Evolutionary conservation across 2,113 vertebrate genomes (phyloP).

Genomic region (Eclectus roratus): DNA sequence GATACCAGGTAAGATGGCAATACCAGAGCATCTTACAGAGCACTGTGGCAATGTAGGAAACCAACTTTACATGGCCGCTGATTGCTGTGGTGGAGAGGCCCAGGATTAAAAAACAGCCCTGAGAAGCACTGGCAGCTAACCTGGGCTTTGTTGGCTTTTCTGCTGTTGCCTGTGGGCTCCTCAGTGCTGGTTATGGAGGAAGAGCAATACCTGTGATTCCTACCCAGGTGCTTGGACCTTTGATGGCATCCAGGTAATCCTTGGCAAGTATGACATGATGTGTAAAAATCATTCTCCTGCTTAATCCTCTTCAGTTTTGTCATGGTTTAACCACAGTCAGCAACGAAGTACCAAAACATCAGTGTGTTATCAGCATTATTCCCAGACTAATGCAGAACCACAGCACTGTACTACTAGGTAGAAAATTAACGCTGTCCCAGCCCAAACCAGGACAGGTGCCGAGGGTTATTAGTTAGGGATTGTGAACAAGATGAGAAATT

Average conservation of each 20-base stretch:
- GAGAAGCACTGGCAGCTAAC: not conserved
- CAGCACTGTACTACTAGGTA: not conserved
- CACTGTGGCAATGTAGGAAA: not conserved
- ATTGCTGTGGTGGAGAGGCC: not conserved
- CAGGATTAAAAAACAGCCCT: not conserved
- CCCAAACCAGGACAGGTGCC: not conserved
- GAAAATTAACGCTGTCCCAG: not conserved
- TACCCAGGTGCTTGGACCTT: not conserved
- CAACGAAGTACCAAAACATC: not conserved
- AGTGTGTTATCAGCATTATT: not conserved
- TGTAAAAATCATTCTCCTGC: not conserved
- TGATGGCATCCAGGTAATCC: not conserved
- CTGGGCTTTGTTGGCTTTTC: not conserved
- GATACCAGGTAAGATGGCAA: not conserved
- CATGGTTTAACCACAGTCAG: not conserved
- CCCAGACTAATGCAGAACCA: not conserved
- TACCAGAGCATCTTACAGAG: not conserved
- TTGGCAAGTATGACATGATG: not conserved
- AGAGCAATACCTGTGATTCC: not conserved
- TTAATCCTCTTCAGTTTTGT: slow-evolving; percentile 8
- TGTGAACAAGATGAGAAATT: not conserved
- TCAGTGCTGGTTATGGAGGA: not conserved
- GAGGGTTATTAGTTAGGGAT: not conserved
- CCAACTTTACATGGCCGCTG: not conserved
- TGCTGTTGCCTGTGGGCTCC: not conserved